Conservation (phyloP, 2,113 vertebrate genomes). For the Hystrix brachyura region DNA sequence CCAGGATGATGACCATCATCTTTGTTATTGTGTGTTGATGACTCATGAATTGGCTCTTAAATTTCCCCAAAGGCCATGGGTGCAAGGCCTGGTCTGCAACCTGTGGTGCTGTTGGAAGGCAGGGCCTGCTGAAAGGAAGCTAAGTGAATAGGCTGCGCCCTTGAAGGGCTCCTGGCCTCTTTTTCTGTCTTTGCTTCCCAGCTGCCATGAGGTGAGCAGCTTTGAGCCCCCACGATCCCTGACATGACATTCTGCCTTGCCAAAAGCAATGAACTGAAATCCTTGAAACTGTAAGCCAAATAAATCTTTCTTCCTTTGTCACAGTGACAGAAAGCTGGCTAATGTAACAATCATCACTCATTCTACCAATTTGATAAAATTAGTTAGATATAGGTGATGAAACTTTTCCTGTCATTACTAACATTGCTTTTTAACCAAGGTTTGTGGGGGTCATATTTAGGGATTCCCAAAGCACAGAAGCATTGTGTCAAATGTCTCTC, state of each 20-base stretch:
- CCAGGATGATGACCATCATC: not conserved
- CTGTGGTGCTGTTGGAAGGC: not conserved
- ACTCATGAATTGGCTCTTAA: not conserved
- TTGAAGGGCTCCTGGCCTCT: too few relatives aligned
- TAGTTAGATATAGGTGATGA: not conserved
- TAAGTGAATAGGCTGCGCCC: not conserved
- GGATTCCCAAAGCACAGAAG: not conserved
- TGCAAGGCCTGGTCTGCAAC: not conserved
- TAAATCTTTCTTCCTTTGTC: not conserved
- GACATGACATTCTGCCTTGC: not conserved
- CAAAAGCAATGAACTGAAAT: not conserved
- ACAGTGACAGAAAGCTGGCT: not conserved
- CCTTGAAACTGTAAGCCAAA: not conserved
- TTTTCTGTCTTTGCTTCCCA: not conserved
- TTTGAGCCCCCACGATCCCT: not conserved
- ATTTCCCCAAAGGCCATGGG: not conserved
- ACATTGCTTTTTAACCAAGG: not conserved
- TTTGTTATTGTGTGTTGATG: not conserved
- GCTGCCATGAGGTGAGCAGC: not conserved
- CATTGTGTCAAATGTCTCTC: not conserved
- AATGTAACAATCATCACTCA: not conserved
- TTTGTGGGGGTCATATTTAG: not conserved
- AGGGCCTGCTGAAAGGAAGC: not conserved
- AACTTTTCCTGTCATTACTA: not conserved
- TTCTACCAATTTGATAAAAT: not conserved